Percentiles rank a stretch among this genome's conserved stretches.
Conservation (phyloP, 2,113 vertebrate species). For the Austrofundulus limnaeus region DNA sequence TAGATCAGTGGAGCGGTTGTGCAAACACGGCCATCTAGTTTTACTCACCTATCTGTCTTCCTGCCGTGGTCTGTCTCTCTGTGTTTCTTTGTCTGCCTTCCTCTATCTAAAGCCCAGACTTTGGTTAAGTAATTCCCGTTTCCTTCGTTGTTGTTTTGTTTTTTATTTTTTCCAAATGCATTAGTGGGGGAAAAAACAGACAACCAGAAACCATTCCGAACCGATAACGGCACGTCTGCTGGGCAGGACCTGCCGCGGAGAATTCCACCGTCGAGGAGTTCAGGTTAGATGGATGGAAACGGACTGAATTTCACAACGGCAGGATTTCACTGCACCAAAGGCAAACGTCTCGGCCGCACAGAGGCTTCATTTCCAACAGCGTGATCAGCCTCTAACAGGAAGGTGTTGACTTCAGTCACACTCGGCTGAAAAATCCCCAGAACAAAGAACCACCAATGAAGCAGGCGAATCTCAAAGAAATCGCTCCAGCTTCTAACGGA, state of each 20-base stretch:
- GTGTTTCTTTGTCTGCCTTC: constrained; percentile 41
- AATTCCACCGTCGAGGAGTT: constrained; percentile 12
- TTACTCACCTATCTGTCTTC: constrained; percentile 47
- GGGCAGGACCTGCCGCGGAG: constrained; percentile 17
- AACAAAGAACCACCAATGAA: constrained; percentile 31
- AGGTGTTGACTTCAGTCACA: constrained; percentile 39
- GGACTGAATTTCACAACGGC: constrained; percentile 11
- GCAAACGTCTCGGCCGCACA: constrained; percentile 36
- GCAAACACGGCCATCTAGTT: constrained; percentile 50
- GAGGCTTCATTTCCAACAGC: constrained; percentile 41
- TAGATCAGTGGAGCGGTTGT: constrained; percentile 66
- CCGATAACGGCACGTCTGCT: constrained; percentile 16
- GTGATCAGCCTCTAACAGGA: constrained; percentile 36
- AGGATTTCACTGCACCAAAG: constrained; percentile 41
- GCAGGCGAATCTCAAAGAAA: background rate
- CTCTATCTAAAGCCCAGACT: constrained; percentile 25
- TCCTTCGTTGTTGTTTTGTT: constrained; percentile 11
- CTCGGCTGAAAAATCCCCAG: constrained; percentile 29
- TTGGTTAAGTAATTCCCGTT: constrained; percentile 25
- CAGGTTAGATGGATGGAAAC: constrained; percentile 21
- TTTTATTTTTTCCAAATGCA: constrained; percentile 3
- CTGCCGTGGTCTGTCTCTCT: constrained; percentile 22
- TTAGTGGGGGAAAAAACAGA: constrained; percentile 22
- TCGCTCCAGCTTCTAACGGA: background rate
- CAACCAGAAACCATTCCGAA: constrained; percentile 4